Base-by-base conservation (phyloP, 2,113 vertebrate genomes). In the Equus quagga region DNA sequence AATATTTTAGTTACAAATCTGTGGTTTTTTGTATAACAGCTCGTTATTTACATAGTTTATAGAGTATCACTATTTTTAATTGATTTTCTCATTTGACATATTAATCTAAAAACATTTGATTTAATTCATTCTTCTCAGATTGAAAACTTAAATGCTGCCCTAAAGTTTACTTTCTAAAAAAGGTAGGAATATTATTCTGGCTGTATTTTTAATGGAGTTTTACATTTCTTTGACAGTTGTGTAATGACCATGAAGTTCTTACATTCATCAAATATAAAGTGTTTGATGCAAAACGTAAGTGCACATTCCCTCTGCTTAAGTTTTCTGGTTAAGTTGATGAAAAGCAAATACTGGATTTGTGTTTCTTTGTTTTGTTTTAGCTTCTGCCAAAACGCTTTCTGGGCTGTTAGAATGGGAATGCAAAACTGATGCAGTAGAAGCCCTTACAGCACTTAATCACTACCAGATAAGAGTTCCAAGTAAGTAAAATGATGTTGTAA, bases 391-490 rank as follows among this genome's bases (percentile, higher is more conserved):
- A 99, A 99, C 99, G 70, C 99, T 99, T 73, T 99, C 99, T 67
- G 99, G 99, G 75, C 97, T 99, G 11, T 98, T 99, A 98, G 99
- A 99, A 97, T 99, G 99, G 99, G 99, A 99, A 98, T 99, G 99
- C 86, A 99, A 99, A 99, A 99, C 99, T 4, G 99, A 99, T 96
- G 99, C 99, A 17, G 99, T 99, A 89, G 99, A 99, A 99, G 99
- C 99, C 82, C 99, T 99, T 28, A 99, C 99, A 49, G 99, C 99
- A 54, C 99, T 99, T 95, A 99, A 99, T 99, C 99, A 99, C 98
- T 99, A 99, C 98, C 99, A 99, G 99, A 99, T 99, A 98, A 99
- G 99, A 99, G 99, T 99, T 98, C 99, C 99, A 95, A 99, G 99
- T 99, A 98, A 99, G 99, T 98, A 44, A 46, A 17, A 6, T 14